phyloP scores from a whole-genome alignment of 2,888 invertebrate species.

The Torymus tubicola region DNA sequence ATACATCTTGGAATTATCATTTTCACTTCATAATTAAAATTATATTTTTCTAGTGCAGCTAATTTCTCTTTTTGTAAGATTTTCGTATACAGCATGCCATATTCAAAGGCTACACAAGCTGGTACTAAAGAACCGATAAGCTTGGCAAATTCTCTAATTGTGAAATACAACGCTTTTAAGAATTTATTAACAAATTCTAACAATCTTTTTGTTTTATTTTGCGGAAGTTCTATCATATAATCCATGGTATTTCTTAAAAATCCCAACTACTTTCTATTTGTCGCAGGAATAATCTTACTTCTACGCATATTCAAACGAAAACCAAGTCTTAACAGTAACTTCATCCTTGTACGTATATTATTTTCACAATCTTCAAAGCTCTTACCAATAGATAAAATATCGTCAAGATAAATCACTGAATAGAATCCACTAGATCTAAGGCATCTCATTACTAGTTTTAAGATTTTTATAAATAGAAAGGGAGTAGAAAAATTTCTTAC shows the following conservation, averaged over 20 bases:
- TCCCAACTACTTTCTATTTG: slow-evolving; percentile 77
- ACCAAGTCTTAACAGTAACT: slow-evolving; percentile 22
- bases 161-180: neutral
- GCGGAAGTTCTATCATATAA: slow-evolving; percentile 25
- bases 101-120: slow-evolving; percentile 46
- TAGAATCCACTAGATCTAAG: slow-evolving; percentile 37
- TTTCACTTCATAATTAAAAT: no score
- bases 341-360: slow-evolving; percentile 31
- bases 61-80: no score
- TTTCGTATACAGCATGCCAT: slow-evolving; percentile 1
- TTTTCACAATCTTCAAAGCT: slow-evolving; percentile 13
- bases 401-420: slow-evolving; percentile 54
- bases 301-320: slow-evolving; percentile 48
- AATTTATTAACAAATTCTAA: neutral
- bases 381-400: slow-evolving; percentile 42
- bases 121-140: slow-evolving; percentile 50
- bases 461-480: slow-evolving; percentile 51
- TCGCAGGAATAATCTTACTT: slow-evolving; percentile 77
- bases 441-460: slow-evolving; percentile 45
- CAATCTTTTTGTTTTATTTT: slow-evolving; percentile 24
- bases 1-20: no score
- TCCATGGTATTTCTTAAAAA: slow-evolving; percentile 34
- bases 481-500: slow-evolving; percentile 58
- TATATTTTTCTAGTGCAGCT: no score
- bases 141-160: slow-evolving; percentile 37